Evolutionary conservation across 2,888 invertebrate species (phyloP), one percentile per base, ranked within the genome.

Genomic region (Heliconius ismenius): DNA sequence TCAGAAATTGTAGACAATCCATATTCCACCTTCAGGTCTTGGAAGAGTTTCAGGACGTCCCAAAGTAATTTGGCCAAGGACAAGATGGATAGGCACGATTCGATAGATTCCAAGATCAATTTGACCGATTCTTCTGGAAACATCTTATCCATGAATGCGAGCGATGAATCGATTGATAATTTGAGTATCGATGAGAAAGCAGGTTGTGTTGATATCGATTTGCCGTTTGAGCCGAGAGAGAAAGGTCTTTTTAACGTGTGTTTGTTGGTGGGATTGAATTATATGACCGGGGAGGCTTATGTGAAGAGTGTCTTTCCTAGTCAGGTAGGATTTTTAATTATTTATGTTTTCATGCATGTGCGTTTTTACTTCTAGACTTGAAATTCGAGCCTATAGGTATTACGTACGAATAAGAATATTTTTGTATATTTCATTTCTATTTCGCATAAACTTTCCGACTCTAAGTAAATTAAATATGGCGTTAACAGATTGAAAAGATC

Each of bases 271-370:
- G 97, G 96, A 0, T 89, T 96, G 80, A 96, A 96, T 82, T 93
- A 95, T 83, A 95, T 95, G 90, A 95, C 94, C 0, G 95, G 95
- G 68, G 92, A 95, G 84, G 96, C 97, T 4, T 96, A 96, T 86
- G 95, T 97, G 76, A 97, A 96, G 86, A 95, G 95, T 81, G 96
- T 96, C 81, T 97, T 95, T 90, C 97, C 97, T 9, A 89, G 90
- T 80, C 94, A 96, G 91, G 96, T 96, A 84, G 81, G 58, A 32
- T 54, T 49, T 26, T 24, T 24, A 11, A 49, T 21, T 68, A 49
- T 49, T 18, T 10, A 49, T 49, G 21, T 21, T 49, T 49, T 49
- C 15, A 49, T 18, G 49, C 18, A 49, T 49, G 49, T 49, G 18
- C 49, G 49, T 49, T 18, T 18, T 18, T 6, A 49, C 18, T 18